Percentiles rank a stretch among this genome's conserved stretches.
These are phyloP conservation scores for Chelonoidis abingdonii DNA, from an alignment of 2,113 vertebrate genomes.

Conservation along the genomic window DNA sequence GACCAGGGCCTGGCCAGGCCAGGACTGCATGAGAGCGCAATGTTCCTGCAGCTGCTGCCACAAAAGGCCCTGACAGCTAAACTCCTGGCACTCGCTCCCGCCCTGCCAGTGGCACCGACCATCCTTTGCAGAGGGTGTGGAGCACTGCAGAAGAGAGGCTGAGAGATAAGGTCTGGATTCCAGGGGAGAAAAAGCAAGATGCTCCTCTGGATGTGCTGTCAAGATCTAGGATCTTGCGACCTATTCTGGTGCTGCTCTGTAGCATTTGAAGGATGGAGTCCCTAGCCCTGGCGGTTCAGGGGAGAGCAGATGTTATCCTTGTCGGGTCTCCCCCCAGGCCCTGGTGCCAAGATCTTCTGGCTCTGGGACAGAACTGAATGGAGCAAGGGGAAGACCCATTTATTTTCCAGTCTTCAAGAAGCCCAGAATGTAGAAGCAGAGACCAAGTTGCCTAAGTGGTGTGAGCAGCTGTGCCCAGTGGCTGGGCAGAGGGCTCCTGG, in stretches of 20 bases:
- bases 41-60: neutral
- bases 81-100: neutral
- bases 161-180: neutral
- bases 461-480: neutral
- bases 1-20: neutral
- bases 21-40: neutral
- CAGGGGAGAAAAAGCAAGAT: neutral
- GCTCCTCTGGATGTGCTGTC: neutral
- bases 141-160: neutral
- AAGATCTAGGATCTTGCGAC: neutral
- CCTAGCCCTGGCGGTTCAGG: neutral
- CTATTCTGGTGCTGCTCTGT: neutral
- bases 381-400: neutral
- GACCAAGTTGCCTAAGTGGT: neutral
- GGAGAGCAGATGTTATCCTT: neutral
- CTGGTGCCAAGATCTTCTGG: neutral
- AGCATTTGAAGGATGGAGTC: neutral
- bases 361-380: neutral
- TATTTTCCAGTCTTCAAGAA: neutral
- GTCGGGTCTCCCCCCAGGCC: neutral
- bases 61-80: neutral
- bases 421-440: neutral
- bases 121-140: neutral
- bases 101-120: neutral
- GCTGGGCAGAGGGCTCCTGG: neutral